Evolutionary conservation across 2,888 invertebrate genomes (phyloP).

Genomic region (Caenorhabditis wallacei): DNA sequence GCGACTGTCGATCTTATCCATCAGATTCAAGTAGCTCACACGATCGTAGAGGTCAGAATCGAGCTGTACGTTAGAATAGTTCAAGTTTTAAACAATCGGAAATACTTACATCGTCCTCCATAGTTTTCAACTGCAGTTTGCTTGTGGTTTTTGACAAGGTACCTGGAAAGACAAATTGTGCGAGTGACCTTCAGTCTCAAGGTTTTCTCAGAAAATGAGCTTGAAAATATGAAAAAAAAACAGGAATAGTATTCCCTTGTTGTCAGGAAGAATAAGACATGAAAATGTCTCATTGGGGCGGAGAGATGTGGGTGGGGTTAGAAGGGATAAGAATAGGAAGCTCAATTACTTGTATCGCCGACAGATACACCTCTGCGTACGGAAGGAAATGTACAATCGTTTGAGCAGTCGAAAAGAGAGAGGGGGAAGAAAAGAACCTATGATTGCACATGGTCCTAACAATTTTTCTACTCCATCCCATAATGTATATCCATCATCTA

Average conservation of each 20-base stretch:
- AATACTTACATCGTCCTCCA: slow-evolving; percentile 62
- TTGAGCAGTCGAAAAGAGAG: slow-evolving; percentile 40
- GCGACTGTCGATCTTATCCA: slow-evolving; percentile 67
- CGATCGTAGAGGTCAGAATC: slow-evolving; percentile 79
- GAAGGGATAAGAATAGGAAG: slow-evolving; percentile 61
- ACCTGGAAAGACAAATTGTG: slow-evolving; percentile 12
- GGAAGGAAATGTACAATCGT: slow-evolving; percentile 71
- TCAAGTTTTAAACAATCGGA: background rate
- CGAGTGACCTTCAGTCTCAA: background rate
- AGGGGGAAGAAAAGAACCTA: slow-evolving; percentile 9
- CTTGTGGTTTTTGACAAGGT: slow-evolving; percentile 31
- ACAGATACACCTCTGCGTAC: slow-evolving; percentile 55
- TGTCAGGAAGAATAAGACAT: slow-evolving; percentile 56
- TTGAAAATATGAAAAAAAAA: slow-evolving; percentile 15
- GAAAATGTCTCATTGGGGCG: slow-evolving; percentile 43
- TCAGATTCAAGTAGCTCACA: slow-evolving; percentile 75
- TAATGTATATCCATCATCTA: slow-evolving; percentile 55
- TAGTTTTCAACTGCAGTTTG: slow-evolving; percentile 47
- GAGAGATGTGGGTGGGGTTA: slow-evolving; percentile 51
- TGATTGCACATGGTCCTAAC: slow-evolving; percentile 58
- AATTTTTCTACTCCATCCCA: slow-evolving; percentile 57
- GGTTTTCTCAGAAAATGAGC: background rate
- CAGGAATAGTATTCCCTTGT: slow-evolving; percentile 30
- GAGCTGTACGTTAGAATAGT: slow-evolving; percentile 62
- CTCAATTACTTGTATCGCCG: slow-evolving; percentile 66